phyloP scores from a whole-genome alignment of 2,797 vertebrate species.

The Acomys russatus region DNA sequence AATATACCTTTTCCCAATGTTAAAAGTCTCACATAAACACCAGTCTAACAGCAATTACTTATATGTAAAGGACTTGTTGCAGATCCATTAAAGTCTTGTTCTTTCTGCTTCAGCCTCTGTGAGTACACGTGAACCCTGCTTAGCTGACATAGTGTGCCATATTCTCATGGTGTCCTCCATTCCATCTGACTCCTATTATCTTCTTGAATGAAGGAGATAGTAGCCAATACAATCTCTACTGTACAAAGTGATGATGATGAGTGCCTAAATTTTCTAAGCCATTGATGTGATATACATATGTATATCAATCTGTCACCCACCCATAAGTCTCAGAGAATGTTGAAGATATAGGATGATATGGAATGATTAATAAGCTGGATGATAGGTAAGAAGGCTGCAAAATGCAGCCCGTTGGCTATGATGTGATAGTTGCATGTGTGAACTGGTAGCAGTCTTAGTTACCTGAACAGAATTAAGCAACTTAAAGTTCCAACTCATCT shows the following conservation, averaged over 20 bases:
- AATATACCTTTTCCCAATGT: neutral
- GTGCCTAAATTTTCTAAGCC: neutral
- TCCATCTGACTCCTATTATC: neutral
- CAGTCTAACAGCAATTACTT: neutral
- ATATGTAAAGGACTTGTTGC: neutral
- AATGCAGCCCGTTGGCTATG: neutral
- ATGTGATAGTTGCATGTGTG: too few relatives aligned
- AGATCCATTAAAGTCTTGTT: neutral
- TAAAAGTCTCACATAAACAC: neutral
- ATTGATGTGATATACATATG: too few relatives aligned
- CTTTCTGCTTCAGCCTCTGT: neutral
- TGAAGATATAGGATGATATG: neutral
- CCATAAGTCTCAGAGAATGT: neutral
- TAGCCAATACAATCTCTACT: neutral
- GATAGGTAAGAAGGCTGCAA: neutral
- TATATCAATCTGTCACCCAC: neutral
- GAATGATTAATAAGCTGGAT: neutral
- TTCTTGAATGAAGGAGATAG: neutral
- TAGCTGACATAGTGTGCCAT: neutral
- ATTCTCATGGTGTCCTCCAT: neutral
- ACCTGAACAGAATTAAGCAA: neutral
- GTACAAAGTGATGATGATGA: neutral
- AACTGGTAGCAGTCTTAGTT: neutral
- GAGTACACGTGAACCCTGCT: neutral
- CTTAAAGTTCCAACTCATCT: neutral